Base-by-base conservation (phyloP, 1,140 invertebrate species). In the Drosophila nigrodunni region DNA sequence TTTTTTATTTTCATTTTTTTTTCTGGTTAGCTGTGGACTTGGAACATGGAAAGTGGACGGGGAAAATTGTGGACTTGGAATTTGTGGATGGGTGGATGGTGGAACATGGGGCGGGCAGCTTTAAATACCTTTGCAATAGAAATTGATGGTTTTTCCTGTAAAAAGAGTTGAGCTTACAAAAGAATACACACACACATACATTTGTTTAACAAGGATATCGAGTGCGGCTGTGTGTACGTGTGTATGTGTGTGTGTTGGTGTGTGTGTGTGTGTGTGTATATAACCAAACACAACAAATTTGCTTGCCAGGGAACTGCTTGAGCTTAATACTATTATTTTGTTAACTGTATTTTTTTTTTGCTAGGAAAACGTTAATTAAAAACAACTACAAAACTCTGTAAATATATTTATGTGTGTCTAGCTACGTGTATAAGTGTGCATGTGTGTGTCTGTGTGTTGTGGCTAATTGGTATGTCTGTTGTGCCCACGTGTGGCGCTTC, bases 121-220 rank as follows among this genome's bases (percentile, higher is more conserved):
- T 90, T 90, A 91, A 91, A 91, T 91, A 91, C 90, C 90, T 91
- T 90, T 90, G 90, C 78, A 91, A 91, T 77, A 91, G 73, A 88
- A 91, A 91, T 74, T 91, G 90, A 91, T 91, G 90, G 87, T 91
- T 91, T 90, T 91, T 91, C 90, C 90, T 91, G 90, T 80, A 92
- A 92, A 92, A 86, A 91, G 83, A 86, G 85, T 89, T 88, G 61
- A 88, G 85, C 83, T 88, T 89, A 89, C 83, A 89, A 89, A 77
- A 80, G 70, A 74, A 82, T 67, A 80, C 70, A 77, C 78, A 87
- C 65, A 80, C 65, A 78, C 57, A 78, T 44, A 77, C 67, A 49
- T 74, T 78, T 8, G 3, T 37, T 47, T 61, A 15, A 18, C 47
- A 30, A 30, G 44, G 15, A 30, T 18, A 13, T 30, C 15, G 49